phyloP scores from a whole-genome alignment of 2,888 invertebrate species.

The Romanomermis culicivorax region DNA sequence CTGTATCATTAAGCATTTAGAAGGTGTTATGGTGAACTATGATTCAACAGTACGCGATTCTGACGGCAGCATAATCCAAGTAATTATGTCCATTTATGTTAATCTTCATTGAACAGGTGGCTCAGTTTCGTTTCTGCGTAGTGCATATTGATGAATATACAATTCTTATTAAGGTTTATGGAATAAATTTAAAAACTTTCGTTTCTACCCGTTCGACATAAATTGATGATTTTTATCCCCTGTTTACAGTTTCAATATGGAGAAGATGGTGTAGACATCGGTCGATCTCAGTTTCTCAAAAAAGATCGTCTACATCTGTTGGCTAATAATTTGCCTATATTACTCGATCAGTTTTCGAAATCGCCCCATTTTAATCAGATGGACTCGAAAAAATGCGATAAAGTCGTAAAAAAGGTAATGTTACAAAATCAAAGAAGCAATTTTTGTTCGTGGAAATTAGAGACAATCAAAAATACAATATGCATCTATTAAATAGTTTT shows the following conservation, averaged over 20 bases:
- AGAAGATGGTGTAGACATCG: conserved; percentile 62
- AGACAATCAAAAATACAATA: no score
- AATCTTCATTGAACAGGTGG: neutral
- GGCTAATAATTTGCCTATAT: conserved; percentile 43
- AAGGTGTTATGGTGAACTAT: conserved; percentile 74
- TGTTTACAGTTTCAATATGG: conserved; percentile 55
- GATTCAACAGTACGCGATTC: conserved; percentile 87
- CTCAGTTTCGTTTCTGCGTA: no score
- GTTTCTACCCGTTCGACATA: no score
- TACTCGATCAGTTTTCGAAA: neutral
- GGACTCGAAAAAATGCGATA: neutral
- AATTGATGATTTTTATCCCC: no score
- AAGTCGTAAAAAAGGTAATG: neutral
- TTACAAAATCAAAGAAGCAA: no score
- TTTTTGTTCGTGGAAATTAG: no score
- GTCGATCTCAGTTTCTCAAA: conserved; percentile 60
- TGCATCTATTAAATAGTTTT: no score
- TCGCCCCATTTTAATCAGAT: neutral
- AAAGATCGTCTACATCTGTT: conserved; percentile 54
- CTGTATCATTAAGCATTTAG: conserved; percentile 88
- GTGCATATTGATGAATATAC: no score
- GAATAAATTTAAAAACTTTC: no score
- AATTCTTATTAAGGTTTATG: no score
- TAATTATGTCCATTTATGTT: conserved; percentile 22
- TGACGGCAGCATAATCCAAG: conserved; percentile 72